Conservation (phyloP, 1,140 invertebrate genomes). For the Gonatopus flavifemur region DNA sequence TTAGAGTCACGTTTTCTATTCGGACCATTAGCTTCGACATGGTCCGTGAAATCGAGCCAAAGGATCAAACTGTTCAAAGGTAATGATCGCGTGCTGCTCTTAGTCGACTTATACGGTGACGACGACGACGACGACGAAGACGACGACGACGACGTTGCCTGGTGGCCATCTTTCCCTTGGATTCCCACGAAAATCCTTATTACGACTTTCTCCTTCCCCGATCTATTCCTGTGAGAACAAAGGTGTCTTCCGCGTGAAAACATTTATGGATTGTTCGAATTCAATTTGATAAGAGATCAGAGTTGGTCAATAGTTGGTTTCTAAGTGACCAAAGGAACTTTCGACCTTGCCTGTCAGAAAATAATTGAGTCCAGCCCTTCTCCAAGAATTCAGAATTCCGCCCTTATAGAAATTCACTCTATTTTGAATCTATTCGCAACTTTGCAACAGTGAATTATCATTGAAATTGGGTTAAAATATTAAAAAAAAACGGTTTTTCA, state of each 20-base stretch:
- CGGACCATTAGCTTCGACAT: conserved; percentile 30
- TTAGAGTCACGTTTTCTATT: conserved; percentile 29
- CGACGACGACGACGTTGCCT: not conserved
- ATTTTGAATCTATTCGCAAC: no score
- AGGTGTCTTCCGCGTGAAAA: conserved; percentile 1
- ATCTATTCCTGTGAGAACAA: conserved; percentile 16
- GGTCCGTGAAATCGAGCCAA: conserved; percentile 23
- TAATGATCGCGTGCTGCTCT: conserved; percentile 31
- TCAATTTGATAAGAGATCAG: no score
- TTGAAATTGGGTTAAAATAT: no score
- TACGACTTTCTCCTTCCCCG: conserved; percentile 3
- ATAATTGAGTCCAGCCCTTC: no score
- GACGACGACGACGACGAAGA: not conserved
- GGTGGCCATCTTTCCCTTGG: no score
- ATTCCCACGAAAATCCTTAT: conserved; percentile 28
- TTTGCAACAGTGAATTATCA: no score
- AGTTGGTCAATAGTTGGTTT: no score
- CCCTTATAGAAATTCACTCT: no score
- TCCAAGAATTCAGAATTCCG: no score
- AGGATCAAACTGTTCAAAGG: conserved; percentile 21
- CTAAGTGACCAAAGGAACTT: no score
- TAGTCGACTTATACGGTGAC: conserved; percentile 21
- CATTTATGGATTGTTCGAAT: conserved; percentile 24
- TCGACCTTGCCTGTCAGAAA: no score
- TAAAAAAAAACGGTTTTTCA: no score